Conservation (phyloP, 1,140 invertebrate genomes). For the Drosophila repleta region DNA sequence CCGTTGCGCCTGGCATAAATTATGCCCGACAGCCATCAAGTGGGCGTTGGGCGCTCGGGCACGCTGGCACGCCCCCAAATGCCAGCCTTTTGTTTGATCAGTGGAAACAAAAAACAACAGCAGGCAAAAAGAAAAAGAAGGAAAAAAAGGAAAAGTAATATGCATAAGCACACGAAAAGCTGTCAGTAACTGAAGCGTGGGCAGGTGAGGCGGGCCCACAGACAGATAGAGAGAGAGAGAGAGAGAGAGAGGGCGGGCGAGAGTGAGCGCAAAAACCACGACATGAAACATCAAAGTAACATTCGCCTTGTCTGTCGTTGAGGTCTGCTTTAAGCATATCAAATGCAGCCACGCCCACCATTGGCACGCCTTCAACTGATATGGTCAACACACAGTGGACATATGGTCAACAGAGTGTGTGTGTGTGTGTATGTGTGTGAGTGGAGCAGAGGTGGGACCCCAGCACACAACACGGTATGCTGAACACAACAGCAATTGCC, state of each 20-base stretch:
- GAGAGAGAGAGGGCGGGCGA: no score
- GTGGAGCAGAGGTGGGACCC: background rate
- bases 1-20: constrained; percentile 33
- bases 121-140: background rate
- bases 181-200: constrained; percentile 11
- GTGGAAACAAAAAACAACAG: background rate
- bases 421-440: background rate
- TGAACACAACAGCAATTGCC: constrained; percentile 1
- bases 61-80: constrained; percentile 14
- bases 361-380: background rate
- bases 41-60: no score
- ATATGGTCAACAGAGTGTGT: background rate
- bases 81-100: constrained; percentile 40
- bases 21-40: constrained; percentile 33
- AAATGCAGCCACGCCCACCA: constrained; percentile 22
- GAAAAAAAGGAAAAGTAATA: constrained; percentile 18
- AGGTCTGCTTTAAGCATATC: constrained; percentile 21
- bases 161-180: constrained; percentile 36
- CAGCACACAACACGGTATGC: background rate
- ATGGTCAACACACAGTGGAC: background rate
- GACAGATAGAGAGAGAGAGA: background rate
- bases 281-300: constrained; percentile 46
- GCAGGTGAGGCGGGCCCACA: background rate
- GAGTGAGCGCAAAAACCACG: constrained; percentile 6
- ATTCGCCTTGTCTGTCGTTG: constrained; percentile 11